Conservation (phyloP, 2,888 invertebrate genomes). For the Megaustenia siamemsis region DNA sequence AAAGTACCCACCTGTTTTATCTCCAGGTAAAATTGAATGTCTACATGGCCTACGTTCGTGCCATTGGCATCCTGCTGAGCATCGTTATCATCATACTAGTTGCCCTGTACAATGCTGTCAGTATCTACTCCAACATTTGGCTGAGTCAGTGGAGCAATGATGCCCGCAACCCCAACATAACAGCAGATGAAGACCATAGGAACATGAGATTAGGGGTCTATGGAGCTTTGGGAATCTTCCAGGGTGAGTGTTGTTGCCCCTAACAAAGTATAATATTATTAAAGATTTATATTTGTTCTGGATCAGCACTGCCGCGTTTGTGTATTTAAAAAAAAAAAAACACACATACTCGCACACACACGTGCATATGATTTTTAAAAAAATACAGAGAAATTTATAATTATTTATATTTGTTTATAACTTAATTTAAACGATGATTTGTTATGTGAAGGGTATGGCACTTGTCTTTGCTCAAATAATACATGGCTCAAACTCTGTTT, state of each 20-base stretch:
- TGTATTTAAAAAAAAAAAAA: no score
- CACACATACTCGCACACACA: no score
- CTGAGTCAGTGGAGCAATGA: slow-evolving; percentile 80
- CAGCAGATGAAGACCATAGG: slow-evolving; percentile 61
- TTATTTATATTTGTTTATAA: no score
- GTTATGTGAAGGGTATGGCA: no score
- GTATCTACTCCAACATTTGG: slow-evolving; percentile 78
- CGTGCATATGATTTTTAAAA: no score
- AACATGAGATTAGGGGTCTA: slow-evolving; percentile 81
- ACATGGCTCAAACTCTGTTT: no score
- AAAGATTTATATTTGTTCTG: no score
- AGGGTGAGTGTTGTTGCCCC: slow-evolving; percentile 66
- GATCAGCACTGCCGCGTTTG: no score
- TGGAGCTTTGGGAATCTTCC: slow-evolving; percentile 76
- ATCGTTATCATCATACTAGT: slow-evolving; percentile 72
- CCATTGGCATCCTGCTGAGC: slow-evolving; percentile 73
- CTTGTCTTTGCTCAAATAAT: no score
- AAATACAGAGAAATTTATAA: no score
- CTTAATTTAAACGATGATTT: no score
- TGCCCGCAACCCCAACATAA: slow-evolving; percentile 59
- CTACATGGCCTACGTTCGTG: slow-evolving; percentile 75
- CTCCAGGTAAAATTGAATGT: slow-evolving; percentile 77
- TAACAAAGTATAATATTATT: no score
- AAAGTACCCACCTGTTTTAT: neutral
- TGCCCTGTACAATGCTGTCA: slow-evolving; percentile 71